phyloP scores from a whole-genome alignment of 2,113 vertebrate genomes.

The Pollachius pollachius region DNA sequence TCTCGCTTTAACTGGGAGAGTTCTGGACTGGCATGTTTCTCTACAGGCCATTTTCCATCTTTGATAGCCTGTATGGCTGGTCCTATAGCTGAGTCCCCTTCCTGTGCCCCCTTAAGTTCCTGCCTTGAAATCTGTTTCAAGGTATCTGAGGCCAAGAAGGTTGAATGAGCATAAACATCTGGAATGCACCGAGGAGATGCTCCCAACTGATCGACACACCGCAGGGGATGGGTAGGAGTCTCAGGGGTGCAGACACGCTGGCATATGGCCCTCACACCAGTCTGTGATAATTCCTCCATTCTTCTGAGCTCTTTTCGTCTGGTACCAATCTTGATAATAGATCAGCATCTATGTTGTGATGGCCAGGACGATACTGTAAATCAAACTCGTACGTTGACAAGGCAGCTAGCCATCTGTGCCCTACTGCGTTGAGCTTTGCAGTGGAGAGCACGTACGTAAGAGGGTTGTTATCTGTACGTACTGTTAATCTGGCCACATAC shows the following conservation, averaged over 20 bases:
- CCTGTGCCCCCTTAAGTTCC: no score
- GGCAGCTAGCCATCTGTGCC: neutral
- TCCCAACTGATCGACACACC: constrained; percentile 4
- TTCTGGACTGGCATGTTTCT: no score
- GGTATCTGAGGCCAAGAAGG: no score
- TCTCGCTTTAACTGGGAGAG: no score
- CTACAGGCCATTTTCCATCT: no score
- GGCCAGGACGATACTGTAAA: neutral
- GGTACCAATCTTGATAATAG: neutral
- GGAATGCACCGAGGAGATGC: constrained; percentile 9
- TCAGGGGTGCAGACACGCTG: neutral
- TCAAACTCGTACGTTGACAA: neutral
- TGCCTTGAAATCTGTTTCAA: no score
- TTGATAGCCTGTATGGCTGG: no score
- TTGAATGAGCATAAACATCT: no score
- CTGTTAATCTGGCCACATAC: neutral
- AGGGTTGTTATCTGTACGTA: neutral
- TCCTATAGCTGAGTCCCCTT: no score
- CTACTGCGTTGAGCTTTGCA: neutral
- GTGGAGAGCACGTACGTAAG: neutral
- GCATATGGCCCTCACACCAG: neutral
- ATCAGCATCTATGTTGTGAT: neutral
- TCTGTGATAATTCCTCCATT: neutral
- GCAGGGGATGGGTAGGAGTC: neutral
- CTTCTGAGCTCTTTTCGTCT: neutral